Evolutionary conservation across 2,888 invertebrate species (phyloP), one percentile per base, ranked within the genome.

Genomic region (Leistus spinibarbis): DNA sequence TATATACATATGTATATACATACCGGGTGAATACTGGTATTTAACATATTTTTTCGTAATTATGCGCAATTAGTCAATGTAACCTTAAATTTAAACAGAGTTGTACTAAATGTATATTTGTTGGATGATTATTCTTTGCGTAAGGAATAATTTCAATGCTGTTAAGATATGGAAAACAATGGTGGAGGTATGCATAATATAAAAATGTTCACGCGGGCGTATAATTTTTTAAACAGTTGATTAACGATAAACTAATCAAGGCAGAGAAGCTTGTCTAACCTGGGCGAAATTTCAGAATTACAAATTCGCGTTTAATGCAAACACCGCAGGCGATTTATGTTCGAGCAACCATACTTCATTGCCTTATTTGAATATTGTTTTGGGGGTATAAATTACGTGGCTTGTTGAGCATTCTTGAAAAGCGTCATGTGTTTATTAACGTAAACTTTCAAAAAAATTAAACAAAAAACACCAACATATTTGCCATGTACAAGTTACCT

Each of bases 321-420:
- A 73, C 73, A 65, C 73, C 67, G 54, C 27, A 54, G 62, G 73
- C 67, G 65, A 73, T 73, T 73, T 73, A 73, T 73, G 73, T 73
- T 73, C 73, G 62, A 67, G 67, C 73, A 73, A 73, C 67, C 73
- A 73, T 73, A 73, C 67, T 73, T 66, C 73, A 73, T 73, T 73
- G 67, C 73, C 73, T 73, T 73, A 73, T 73, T 73, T 73, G 73
- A 73, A 73, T 73, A 73, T 73, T 73, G 73, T 73, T 73, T 73
- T 73, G 73, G 62, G 40, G 62, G 67, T 73, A 73, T 67, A 73
- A 73, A 73, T 73, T 73, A 73, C 57, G 62, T 17, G 67, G 53
- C 19, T 66, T 17, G 73, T 54, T 40, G 54, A 54, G 53, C 67
- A 67, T 73, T 73, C 73, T 73, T 73, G 60, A 67, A 67, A 67